Base-by-base conservation (phyloP, 2,888 invertebrate species). In the Drosophila anomalata region DNA sequence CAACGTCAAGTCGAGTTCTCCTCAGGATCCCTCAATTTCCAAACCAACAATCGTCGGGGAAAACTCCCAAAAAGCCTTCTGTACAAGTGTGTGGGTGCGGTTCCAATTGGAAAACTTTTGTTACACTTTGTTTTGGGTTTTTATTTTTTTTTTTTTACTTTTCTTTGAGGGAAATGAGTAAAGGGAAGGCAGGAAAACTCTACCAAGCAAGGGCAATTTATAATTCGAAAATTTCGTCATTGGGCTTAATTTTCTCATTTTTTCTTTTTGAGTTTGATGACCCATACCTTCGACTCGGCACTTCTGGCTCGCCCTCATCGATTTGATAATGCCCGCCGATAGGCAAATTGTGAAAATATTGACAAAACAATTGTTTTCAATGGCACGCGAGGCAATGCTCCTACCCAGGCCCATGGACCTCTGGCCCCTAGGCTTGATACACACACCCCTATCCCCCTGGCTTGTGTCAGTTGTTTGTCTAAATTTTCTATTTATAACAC, bases 281-380 rank as follows among this genome's bases (percentile, higher is more conserved):
- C 71, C 82, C 81, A 67, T 14, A 55, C 63, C 54, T 9, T 24
- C 22, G 22, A 9, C 8, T 0, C 39, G 47, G 11, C 24, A 9
- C n/a, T 9, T 33, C 39, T 22, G 20, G 2, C 11, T 3, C 36
- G 4, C 24, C 12, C 9, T 39, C 14, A 26, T 12, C 14, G 33
- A 20, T 54, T 14, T 69, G 76, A 73, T 78, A 73, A 84, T 52
- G 59, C 73, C 77, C 63, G 67, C 59, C 77, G 83, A 76, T 79
- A 71, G 78, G 78, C 70, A 72, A 84, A 84, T 84, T 81, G 84
- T 77, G 74, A 78, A 87, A 87, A 84, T 84, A 84, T 84, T 84
- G 84, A 87, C 84, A 87, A 84, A 84, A 84, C 84, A 84, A 84
- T 87, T 87, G 85, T 78, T 79, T 55, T 60, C 65, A 58, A 65